A percentile compares a stretch with the other conserved stretches of the same genome.
Evolutionary conservation across 2,888 invertebrate genomes (phyloP).

Genomic region (Dynastes tityus): DNA sequence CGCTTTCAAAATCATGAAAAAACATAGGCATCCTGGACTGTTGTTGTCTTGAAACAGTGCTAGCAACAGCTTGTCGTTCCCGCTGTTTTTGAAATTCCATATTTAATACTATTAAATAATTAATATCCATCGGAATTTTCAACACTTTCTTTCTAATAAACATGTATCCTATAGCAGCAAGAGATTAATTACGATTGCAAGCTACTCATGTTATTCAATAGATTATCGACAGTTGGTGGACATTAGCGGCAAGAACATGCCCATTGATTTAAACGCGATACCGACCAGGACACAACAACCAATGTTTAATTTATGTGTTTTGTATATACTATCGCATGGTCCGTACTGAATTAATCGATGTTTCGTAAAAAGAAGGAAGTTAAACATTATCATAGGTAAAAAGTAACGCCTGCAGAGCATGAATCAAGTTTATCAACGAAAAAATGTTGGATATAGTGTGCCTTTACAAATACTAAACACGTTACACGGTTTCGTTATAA

Average conservation of each 20-base stretch:
- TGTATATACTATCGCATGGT: background rate
- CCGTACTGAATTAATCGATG: background rate
- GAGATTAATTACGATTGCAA: slow-evolving; percentile 37
- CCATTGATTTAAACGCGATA: slow-evolving; percentile 23
- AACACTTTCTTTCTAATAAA: slow-evolving; percentile 25
- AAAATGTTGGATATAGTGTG: background rate
- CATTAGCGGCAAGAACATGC: slow-evolving; percentile 12
- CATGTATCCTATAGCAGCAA: background rate
- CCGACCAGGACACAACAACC: background rate
- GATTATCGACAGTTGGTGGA: background rate
- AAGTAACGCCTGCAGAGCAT: background rate
- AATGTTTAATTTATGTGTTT: slow-evolving; percentile 15
- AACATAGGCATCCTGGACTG: background rate
- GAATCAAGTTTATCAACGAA: background rate
- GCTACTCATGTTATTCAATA: slow-evolving; percentile 32
- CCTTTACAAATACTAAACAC: background rate
- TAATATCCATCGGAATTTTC: background rate
- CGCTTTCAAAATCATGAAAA: background rate
- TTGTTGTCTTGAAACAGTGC: background rate
- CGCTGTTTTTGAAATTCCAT: background rate
- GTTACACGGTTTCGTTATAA: slow-evolving; percentile 1
- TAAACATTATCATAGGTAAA: background rate
- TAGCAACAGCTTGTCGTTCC: background rate
- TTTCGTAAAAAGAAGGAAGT: background rate
- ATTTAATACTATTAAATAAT: slow-evolving; percentile 13